Percentiles rank a stretch among this genome's conserved stretches.
phyloP scores from a whole-genome alignment of 2,113 vertebrate species.

The Actinemys pallida region DNA sequence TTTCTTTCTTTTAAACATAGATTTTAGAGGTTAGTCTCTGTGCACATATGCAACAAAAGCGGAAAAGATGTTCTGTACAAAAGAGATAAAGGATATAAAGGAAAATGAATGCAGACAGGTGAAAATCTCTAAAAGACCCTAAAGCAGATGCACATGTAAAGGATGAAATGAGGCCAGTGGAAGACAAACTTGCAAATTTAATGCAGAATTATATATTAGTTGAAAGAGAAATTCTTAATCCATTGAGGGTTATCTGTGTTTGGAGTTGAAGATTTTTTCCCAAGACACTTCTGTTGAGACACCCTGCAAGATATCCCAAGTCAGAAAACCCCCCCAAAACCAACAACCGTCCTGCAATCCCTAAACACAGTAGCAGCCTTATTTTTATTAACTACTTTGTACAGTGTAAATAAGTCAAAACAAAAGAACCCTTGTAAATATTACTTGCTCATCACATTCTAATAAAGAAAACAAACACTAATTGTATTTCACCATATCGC shows the following conservation, averaged over 20 bases:
- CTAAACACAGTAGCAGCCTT: not conserved
- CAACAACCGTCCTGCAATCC: not conserved
- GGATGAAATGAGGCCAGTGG: conserved; percentile 13
- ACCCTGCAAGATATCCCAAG: not conserved
- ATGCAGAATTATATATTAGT: not conserved
- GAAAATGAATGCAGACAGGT: not conserved
- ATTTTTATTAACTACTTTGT: conserved; percentile 1
- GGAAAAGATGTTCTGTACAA: not conserved
- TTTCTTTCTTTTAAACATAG: not conserved
- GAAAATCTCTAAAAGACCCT: not conserved
- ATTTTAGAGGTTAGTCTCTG: not conserved
- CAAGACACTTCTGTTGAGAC: not conserved
- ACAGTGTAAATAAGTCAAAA: conserved; percentile 15
- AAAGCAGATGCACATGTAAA: not conserved
- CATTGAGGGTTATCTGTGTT: not conserved
- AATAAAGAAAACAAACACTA: conserved; percentile 1
- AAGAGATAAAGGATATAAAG: not conserved
- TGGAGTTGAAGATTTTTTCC: not conserved
- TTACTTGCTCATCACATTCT: not conserved
- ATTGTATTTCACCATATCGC: not conserved
- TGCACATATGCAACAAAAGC: not conserved
- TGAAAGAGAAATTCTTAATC: conserved; percentile 2
- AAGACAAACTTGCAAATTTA: conserved; percentile 19
- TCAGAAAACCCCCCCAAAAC: not conserved
- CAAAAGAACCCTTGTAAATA: not conserved